Evolutionary conservation across 1,140 invertebrate species (phyloP).

Genomic region (Aphelenchoides besseyi): DNA sequence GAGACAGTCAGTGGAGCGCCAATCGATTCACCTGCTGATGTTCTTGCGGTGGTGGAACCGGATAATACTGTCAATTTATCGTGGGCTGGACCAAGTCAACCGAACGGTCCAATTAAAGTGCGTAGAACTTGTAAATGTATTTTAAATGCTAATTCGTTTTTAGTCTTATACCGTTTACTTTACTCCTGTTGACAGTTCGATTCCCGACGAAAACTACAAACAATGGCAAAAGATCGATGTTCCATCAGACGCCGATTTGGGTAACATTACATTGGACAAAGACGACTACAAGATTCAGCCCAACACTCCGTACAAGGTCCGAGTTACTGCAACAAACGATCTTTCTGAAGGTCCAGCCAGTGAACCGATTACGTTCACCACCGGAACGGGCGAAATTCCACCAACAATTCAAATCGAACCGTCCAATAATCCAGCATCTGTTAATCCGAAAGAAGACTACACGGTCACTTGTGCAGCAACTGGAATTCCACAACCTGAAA

Average conservation of each 20-base stretch:
- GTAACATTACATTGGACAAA: constrained; percentile 48
- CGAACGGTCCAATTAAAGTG: constrained; percentile 14
- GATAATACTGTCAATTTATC: constrained; percentile 58
- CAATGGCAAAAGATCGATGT: constrained; percentile 49
- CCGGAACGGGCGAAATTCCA: constrained; percentile 59
- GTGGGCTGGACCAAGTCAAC: constrained; percentile 41
- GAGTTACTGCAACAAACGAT: constrained; percentile 59
- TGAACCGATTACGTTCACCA: constrained; percentile 49
- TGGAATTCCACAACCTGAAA: constrained; percentile 52
- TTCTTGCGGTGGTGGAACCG: constrained; percentile 48
- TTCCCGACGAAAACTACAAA: constrained; percentile 57
- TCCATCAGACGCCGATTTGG: constrained; percentile 43
- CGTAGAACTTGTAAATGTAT: background rate
- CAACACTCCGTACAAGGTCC: constrained; percentile 53
- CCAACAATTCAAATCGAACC: constrained; percentile 51
- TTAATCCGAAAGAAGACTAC: constrained; percentile 45
- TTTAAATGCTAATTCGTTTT: constrained; percentile 2
- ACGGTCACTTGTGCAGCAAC: constrained; percentile 50
- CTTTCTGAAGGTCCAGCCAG: constrained; percentile 59
- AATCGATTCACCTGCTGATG: constrained; percentile 57
- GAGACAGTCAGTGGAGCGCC: constrained; percentile 58
- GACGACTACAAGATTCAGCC: constrained; percentile 52
- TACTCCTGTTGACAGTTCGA: constrained; percentile 49
- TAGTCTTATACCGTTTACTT: constrained; percentile 57
- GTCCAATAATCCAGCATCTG: constrained; percentile 42